A percentile compares a stretch with the other conserved stretches of the same genome.
These are phyloP conservation scores for Cheilosia impressa DNA, from an alignment of 2,888 invertebrate species.

Conservation along the genomic window DNA sequence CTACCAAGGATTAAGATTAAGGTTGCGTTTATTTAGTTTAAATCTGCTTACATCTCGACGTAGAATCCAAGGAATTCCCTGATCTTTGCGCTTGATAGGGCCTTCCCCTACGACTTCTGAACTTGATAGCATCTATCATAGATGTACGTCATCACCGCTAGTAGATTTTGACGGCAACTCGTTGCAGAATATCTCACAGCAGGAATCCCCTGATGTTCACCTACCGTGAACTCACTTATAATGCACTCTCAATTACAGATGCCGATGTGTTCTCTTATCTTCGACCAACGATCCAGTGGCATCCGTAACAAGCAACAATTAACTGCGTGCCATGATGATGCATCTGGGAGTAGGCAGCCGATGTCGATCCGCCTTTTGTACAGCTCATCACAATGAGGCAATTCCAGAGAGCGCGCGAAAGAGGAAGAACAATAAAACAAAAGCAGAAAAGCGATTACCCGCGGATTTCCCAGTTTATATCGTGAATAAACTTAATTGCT, in stretches of 20 bases:
- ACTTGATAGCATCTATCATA: too few species aligned
- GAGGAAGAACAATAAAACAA: conserved; percentile 23
- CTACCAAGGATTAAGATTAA: too few species aligned
- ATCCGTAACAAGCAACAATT: conserved; percentile 33
- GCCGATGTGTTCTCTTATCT: conserved; percentile 21
- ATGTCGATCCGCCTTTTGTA: background rate
- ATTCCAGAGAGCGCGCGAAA: conserved; percentile 33
- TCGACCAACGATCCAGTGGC: background rate
- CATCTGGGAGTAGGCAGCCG: conserved; percentile 29
- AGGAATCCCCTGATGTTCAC: conserved; percentile 44
- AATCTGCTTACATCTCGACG: too few species aligned
- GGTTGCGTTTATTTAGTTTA: too few species aligned
- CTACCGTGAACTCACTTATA: conserved; percentile 28
- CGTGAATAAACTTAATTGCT: conserved; percentile 69
- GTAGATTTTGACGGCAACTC: background rate
- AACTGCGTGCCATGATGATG: conserved; percentile 57
- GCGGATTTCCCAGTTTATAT: conserved; percentile 71
- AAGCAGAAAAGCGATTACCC: conserved; percentile 46
- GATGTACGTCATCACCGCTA: background rate
- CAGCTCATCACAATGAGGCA: conserved; percentile 53
- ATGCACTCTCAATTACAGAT: conserved; percentile 20
- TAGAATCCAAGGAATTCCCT: too few species aligned
- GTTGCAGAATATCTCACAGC: background rate
- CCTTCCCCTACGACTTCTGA: too few species aligned
- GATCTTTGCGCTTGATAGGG: too few species aligned